Conservation (phyloP, 2,888 invertebrate species). For the Epinotia ramella region DNA sequence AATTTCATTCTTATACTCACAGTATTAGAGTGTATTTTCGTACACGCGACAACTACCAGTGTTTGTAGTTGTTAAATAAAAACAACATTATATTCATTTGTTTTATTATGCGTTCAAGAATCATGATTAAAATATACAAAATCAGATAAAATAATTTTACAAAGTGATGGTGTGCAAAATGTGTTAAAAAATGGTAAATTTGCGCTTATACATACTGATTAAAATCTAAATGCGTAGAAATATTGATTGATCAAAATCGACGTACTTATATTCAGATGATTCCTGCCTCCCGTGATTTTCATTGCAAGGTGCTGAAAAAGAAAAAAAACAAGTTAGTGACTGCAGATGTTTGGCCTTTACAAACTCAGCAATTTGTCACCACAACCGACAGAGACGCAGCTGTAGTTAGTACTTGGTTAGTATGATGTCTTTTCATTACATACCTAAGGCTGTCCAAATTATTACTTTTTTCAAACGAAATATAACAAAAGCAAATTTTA, state of each 20-base stretch:
- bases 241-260: background rate
- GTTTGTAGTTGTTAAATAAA: conserved; percentile 55
- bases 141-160: conserved; percentile 48
- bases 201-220: conserved; percentile 13
- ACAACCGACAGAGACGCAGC: too few relatives aligned
- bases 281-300: background rate
- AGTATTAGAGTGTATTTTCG: background rate
- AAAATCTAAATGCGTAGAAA: conserved; percentile 19
- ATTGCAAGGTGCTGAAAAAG: conserved; percentile 58
- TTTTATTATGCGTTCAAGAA: conserved; percentile 52
- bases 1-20: conserved; percentile 27
- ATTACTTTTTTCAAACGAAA: too few relatives aligned
- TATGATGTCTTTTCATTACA: too few relatives aligned
- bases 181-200: background rate
- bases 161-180: conserved; percentile 12
- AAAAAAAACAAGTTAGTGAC: conserved; percentile 12
- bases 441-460: too few relatives aligned
- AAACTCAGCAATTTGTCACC: background rate
- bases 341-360: background rate
- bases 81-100: conserved; percentile 54
- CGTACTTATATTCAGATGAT: background rate
- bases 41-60: background rate
- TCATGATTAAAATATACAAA: conserved; percentile 56
- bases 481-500: too few relatives aligned
- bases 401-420: too few relatives aligned